Conservation (phyloP, 2,797 vertebrate genomes). For the Morelia viridis region DNA sequence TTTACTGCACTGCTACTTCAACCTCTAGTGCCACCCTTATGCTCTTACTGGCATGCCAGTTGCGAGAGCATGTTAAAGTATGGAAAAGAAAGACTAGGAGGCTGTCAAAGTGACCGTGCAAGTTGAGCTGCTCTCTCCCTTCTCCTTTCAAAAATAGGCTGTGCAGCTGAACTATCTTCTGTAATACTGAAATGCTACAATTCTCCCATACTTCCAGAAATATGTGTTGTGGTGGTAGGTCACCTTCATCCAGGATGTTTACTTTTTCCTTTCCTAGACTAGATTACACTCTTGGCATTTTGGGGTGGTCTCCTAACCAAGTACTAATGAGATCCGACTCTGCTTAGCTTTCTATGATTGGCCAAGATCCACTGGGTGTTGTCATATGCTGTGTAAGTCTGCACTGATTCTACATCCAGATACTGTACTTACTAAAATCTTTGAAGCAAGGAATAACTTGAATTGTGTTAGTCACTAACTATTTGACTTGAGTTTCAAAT, state of each 20-base stretch:
- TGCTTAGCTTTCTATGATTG: not conserved
- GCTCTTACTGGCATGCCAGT: not conserved
- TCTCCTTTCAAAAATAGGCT: not conserved
- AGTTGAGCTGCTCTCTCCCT: not conserved
- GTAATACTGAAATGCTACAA: not conserved
- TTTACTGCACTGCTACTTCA: constrained; percentile 11
- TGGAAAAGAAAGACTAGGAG: not conserved
- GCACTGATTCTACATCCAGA: not conserved
- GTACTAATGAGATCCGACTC: not conserved
- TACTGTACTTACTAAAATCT: not conserved
- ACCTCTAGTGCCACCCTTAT: not conserved
- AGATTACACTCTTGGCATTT: not conserved
- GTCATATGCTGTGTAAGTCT: not conserved
- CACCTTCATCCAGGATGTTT: not conserved
- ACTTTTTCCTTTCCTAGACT: not conserved
- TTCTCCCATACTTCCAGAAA: constrained; percentile 1
- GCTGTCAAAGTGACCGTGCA: not conserved
- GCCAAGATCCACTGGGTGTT: not conserved
- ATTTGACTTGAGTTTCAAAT: not conserved
- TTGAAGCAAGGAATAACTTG: not conserved
- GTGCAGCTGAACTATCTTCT: not conserved
- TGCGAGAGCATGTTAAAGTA: not conserved
- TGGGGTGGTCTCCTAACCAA: not conserved
- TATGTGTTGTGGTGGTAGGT: not conserved
- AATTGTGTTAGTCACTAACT: not conserved